Evolutionary conservation across 2,888 invertebrate genomes (phyloP), one percentile per base, ranked within the genome.

Genomic region (Crematogaster levior): DNA sequence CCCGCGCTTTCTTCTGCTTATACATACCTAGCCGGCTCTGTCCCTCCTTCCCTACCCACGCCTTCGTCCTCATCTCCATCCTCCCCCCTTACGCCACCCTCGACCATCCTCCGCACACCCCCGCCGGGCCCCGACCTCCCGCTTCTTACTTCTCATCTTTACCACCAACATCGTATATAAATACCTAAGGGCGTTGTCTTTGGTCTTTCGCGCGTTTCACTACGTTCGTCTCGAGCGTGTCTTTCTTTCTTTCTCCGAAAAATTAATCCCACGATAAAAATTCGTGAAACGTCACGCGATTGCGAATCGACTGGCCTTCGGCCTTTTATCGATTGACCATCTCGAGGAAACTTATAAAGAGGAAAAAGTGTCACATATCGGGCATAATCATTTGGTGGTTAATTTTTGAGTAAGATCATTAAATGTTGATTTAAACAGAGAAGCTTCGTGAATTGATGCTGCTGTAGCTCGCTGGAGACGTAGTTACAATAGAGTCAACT

Each of bases 1-100:
- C 94, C 94, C 94, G 93, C 93, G 94, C 94, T 94, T 94, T 94
- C 94, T 94, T 94, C 93, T 93, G 93, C 94, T 94, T 93, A 93
- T 94, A 94, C 93, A 93, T 93, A 93, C 93, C 93, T 92, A 93
- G 91, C 91, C 93, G 88, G 89, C 90, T 91, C 88, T 84, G 46
- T 72, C 86, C 85, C 81, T 87, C 74, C 82, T 81, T 82, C 70
- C 86, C 85, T 75, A 81, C 85, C 82, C 68, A 77, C 68, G 68
- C 77, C 80, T 68, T 84, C 86, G 81, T 86, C 88, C 86, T 88
- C 88, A 88, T 89, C 90, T 88, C 86, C 86, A 88, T 88, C 86
- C 87, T 63, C 90, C 87, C 27, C n/a, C 81, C 84, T 89, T 88
- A 82, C 84, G 85, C 88, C 86, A 88, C 88, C 89, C 87, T 84